A percentile compares a stretch with the other conserved stretches of the same genome.
These are phyloP conservation scores for Lycocorax pyrrhopterus DNA, from an alignment of 2,113 vertebrate genomes.

Conservation along the genomic window DNA sequence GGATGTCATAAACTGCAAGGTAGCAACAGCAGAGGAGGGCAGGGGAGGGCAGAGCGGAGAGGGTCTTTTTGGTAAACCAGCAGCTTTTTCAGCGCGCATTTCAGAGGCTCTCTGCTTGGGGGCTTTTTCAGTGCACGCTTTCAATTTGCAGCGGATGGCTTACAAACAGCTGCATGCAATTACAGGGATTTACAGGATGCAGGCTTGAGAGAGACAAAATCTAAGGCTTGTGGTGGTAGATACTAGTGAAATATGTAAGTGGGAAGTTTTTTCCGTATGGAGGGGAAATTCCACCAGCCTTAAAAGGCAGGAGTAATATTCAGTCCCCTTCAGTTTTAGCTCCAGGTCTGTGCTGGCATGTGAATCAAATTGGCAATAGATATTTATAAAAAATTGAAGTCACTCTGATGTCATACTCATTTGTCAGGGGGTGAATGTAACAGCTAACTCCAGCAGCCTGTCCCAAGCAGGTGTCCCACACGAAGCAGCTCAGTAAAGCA, in stretches of 20 bases:
- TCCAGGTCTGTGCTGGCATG: neutral
- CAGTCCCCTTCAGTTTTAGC: neutral
- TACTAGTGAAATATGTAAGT: neutral
- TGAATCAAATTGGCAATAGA: neutral
- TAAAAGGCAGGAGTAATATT: neutral
- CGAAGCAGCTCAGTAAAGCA: neutral
- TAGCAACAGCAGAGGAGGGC: constrained; percentile 50
- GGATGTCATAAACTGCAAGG: constrained; percentile 69
- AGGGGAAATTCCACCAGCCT: neutral
- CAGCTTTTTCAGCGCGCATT: neutral
- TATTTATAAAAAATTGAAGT: neutral
- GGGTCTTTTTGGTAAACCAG: neutral
- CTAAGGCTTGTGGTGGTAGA: neutral
- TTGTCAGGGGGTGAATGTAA: neutral
- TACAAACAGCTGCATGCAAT: neutral
- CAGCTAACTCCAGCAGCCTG: neutral
- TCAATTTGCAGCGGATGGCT: neutral
- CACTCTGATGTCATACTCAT: neutral
- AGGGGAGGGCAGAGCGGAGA: constrained; percentile 40
- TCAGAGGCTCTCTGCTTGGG: neutral
- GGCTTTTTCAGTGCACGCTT: neutral
- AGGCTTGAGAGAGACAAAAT: neutral
- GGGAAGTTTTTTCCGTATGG: neutral
- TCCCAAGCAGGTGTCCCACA: neutral
- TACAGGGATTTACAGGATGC: neutral